Evolutionary conservation across 2,113 vertebrate genomes (phyloP).

Genomic region (Gyps fulvus): DNA sequence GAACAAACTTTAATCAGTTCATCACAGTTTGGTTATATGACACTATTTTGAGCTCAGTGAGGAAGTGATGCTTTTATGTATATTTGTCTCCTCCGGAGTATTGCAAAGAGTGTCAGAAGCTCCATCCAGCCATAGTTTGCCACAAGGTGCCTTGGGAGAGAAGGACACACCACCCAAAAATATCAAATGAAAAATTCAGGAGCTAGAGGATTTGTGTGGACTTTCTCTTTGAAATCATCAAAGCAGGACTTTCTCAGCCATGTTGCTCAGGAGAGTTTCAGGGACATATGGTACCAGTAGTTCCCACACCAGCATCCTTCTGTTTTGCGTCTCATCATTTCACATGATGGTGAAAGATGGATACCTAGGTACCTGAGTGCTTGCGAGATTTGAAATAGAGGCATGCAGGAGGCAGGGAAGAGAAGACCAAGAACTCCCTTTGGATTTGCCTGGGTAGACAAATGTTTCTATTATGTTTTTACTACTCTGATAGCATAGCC

Average conservation of each 20-base stretch:
- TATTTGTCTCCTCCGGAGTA: neutral
- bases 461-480: neutral
- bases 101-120: neutral
- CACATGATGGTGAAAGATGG: neutral
- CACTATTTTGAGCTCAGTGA: neutral
- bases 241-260: neutral
- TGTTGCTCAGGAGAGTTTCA: neutral
- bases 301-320: neutral
- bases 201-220: neutral
- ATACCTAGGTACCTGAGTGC: neutral
- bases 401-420: neutral
- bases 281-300: neutral
- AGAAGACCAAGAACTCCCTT: neutral
- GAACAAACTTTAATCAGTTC: constrained; percentile 12
- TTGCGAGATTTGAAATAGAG: neutral
- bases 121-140: neutral
- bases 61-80: neutral
- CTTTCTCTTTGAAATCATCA: neutral
- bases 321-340: neutral
- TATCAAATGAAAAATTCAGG: neutral
- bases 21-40: neutral
- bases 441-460: neutral
- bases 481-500: neutral
- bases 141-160: neutral
- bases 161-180: neutral